phyloP scores from a whole-genome alignment of 2,888 invertebrate genomes.

The Pseudococcus longispinus region DNA sequence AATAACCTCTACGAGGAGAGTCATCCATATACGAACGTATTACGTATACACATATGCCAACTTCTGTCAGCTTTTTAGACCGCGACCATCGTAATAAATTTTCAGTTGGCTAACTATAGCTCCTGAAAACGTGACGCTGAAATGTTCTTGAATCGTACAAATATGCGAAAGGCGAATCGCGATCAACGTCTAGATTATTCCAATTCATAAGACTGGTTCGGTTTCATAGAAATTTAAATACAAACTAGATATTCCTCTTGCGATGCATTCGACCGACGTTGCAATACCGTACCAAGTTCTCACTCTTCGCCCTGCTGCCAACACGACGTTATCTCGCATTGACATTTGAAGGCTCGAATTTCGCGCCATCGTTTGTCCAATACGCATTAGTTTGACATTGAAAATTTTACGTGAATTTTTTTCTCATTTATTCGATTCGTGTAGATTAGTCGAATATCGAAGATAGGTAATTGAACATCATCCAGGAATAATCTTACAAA shows the following conservation, averaged over 20 bases:
- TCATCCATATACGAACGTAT: background rate
- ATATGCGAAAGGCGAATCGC: background rate
- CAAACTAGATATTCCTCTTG: background rate
- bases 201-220: background rate
- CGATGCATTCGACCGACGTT: background rate
- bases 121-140: background rate
- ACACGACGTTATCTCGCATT: background rate
- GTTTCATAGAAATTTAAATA: background rate
- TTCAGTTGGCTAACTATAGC: slow-evolving; percentile 18
- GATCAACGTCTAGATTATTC: background rate
- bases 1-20: background rate
- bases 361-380: background rate
- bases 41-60: background rate
- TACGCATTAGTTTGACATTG: background rate
- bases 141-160: background rate
- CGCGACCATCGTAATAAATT: slow-evolving; percentile 31
- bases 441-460: too few relatives aligned
- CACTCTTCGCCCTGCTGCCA: background rate
- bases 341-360: background rate
- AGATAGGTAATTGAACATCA: too few relatives aligned
- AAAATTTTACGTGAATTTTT: background rate
- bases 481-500: too few relatives aligned
- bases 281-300: background rate
- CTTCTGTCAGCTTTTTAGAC: slow-evolving; percentile 15
- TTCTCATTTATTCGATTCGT: background rate